Evolutionary conservation across 2,888 invertebrate genomes (phyloP), one percentile per base, ranked within the genome.

Genomic region (Theretra japonica): DNA sequence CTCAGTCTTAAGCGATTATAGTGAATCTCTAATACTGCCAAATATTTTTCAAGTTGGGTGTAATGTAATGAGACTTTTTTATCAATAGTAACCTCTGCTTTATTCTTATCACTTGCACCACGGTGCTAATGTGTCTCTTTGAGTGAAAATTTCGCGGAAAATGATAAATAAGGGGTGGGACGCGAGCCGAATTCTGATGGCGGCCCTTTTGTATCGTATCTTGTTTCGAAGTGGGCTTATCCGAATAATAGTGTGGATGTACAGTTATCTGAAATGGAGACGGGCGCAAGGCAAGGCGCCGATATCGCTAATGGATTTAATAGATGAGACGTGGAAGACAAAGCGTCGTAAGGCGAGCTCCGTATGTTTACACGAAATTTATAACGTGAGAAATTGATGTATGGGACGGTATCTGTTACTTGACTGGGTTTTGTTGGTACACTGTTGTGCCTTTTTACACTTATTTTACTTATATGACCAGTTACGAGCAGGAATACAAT

Each of bases 191-290:
- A 93, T 93, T 92, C 91, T 92, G 93, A 93, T 92, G 90, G 88
- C 84, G 83, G 82, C 88, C 91, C 89, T 89, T 90, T 91, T 91
- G 89, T 91, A 88, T 86, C 84, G 89, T 90, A 90, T 93, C 93
- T 90, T 90, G 92, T 93, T 93, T 91, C 93, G 87, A 87, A 92
- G 91, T 90, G 86, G 87, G 88, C 87, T 91, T 91, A 92, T 90
- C 90, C 89, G 82, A 84, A 90, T 90, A 90, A 90, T 90, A 90
- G 88, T 89, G 86, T 83, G 85, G 86, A 85, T 86, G 83, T 80
- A 77, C 74, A 82, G 83, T 85, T 86, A 85, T 85, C 82, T 76
- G 75, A 78, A 79, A 79, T 57, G 28, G 69, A 57, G 33, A 56
- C 59, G 17, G 53, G 19, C 11, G 21, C 21, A 56, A 57, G 68